phyloP scores from a whole-genome alignment of 1,140 invertebrate genomes.

The Cardiocondyla obscurior region DNA sequence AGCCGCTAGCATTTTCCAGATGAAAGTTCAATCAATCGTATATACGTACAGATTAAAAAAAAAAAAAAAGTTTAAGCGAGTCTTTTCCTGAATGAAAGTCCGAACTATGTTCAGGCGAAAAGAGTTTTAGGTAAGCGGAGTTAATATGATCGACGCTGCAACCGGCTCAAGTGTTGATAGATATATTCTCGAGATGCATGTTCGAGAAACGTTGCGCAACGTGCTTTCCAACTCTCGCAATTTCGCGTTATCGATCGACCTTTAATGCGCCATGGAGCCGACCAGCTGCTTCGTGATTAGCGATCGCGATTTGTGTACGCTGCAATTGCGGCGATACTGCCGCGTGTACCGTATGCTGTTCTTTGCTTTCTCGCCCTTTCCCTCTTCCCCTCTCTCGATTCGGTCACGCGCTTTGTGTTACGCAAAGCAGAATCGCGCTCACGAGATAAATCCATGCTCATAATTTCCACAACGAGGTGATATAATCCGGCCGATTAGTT shows the following conservation, averaged over 20 bases:
- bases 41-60: neutral
- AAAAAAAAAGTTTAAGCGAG: neutral
- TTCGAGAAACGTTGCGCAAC: slow-evolving; percentile 50
- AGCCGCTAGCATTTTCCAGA: neutral
- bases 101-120: neutral
- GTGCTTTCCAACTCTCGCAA: slow-evolving; percentile 60
- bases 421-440: slow-evolving; percentile 32
- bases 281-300: slow-evolving; percentile 63
- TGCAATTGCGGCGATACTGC: slow-evolving; percentile 53
- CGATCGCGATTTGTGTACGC: slow-evolving; percentile 57
- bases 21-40: neutral
- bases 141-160: neutral
- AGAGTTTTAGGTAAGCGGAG: neutral
- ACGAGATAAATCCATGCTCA: slow-evolving; percentile 15
- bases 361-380: slow-evolving; percentile 51
- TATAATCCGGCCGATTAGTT: neutral
- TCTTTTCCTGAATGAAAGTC: neutral
- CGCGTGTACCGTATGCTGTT: slow-evolving; percentile 45
- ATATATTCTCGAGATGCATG: slow-evolving; percentile 3
- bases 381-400: neutral
- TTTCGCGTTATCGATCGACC: slow-evolving; percentile 62
- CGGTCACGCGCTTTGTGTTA: slow-evolving; percentile 38
- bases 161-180: slow-evolving; percentile 17
- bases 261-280: slow-evolving; percentile 19
- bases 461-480: slow-evolving; percentile 43